Base-by-base conservation (phyloP, 2,113 vertebrate genomes). In the Drymodes brunneopygia region DNA sequence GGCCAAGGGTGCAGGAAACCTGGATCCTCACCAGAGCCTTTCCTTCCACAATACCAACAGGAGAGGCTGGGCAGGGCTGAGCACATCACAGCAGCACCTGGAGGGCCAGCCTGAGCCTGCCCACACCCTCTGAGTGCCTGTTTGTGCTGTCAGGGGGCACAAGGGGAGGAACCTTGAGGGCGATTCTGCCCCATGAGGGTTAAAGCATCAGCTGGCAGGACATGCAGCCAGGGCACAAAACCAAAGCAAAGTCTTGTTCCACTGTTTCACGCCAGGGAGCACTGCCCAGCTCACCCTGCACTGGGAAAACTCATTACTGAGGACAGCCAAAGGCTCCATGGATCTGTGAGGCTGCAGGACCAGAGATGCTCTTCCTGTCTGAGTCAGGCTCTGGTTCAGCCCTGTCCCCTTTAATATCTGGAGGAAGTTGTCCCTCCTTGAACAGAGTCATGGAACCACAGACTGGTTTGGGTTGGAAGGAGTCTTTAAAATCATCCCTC, bases 31-130 rank as follows among this genome's bases (percentile, higher is more conserved):
- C 38, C 64, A 66, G 51, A 50, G 13, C 69, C 42, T 84, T 58
- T 78, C 28, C 60, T 62, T 28, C 54, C 28, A 8, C 0, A 0
- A 3, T 20, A 27, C 45, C 24, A 13, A 9, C 0, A 4, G 2
- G 7, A 47, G 64, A 22, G 50, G 14, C 29, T 19, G 36, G 35
- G 9, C 33, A 72, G 38, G 33, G 50, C 73, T 53, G 13, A 65
- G 25, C 12, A 2, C 35, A 27, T 58, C 64, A 25, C 50, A 24
- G 5, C 56, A 38, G 27, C 31, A 50, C 35, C 35, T 5, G 1
- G 4, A 50, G 51, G 31, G 33, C 23, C 83, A 78, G 4, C 7
- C 64, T 33, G 60, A 10, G 31, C 38, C 11, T 3, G 2, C 56
- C 36, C 48, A 12, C 8, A 15, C 16, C 27, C n/a, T 38, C 69